phyloP scores from a whole-genome alignment of 2,113 vertebrate species.

The Corynorhinus townsendii region DNA sequence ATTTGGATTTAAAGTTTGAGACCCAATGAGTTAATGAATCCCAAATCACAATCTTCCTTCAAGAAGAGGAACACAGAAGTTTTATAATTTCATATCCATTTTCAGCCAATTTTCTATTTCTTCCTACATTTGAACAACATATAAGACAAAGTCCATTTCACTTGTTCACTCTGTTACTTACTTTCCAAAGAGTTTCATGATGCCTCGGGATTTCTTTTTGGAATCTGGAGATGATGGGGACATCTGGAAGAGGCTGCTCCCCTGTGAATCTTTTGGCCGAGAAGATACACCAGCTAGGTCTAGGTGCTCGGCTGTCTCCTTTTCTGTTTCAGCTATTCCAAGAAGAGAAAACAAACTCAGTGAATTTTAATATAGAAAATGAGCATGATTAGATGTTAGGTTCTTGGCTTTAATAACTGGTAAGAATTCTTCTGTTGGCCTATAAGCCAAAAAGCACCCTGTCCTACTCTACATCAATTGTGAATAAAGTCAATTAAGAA shows the following conservation, averaged over 20 bases:
- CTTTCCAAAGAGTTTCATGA: constrained; percentile 96
- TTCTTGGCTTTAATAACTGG: background rate
- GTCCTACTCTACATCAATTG: background rate
- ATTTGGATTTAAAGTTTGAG: background rate
- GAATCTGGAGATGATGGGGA: constrained; percentile 89
- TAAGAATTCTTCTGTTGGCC: background rate
- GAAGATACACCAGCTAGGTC: constrained; percentile 90
- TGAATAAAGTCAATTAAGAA: background rate
- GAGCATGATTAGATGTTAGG: background rate
- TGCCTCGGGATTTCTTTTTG: constrained; percentile 94
- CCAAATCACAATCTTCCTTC: background rate
- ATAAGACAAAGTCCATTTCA: background rate
- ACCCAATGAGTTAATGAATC: background rate
- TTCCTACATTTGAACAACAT: background rate
- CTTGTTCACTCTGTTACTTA: constrained; percentile 75
- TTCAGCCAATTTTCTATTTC: background rate
- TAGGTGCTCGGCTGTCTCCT: constrained; percentile 88
- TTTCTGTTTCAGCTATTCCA: constrained; percentile 91
- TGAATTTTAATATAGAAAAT: background rate
- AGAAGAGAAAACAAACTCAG: constrained; percentile 41
- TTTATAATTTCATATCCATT: background rate
- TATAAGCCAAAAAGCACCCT: background rate
- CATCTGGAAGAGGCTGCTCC: constrained; percentile 79
- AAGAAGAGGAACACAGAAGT: background rate
- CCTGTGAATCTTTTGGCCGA: constrained; percentile 81